Conservation (phyloP, 1,140 invertebrate species). For the Monochamus saltuarius region DNA sequence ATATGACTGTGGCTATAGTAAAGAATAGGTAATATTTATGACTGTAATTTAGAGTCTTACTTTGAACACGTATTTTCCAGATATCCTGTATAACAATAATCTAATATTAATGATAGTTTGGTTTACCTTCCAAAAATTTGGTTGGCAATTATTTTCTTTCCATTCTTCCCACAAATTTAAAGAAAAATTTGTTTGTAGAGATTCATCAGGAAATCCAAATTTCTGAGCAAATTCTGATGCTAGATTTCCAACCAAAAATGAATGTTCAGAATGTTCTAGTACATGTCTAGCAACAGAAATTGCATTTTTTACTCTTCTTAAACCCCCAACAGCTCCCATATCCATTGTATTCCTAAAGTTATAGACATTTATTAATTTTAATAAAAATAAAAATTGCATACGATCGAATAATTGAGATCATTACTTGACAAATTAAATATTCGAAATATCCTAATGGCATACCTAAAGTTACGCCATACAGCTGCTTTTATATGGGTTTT, state of each 20-base stretch:
- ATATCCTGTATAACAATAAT: no score
- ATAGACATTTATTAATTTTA: background rate
- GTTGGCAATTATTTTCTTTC: slow-evolving; percentile 85
- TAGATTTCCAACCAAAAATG: slow-evolving; percentile 83
- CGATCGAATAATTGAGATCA: background rate
- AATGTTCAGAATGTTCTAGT: slow-evolving; percentile 88
- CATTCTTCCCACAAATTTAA: slow-evolving; percentile 72
- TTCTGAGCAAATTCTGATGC: slow-evolving; percentile 88
- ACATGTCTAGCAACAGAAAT: slow-evolving; percentile 89
- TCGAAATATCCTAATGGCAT: no score
- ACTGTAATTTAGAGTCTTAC: no score
- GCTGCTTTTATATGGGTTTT: no score
- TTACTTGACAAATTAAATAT: no score
- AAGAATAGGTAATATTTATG: no score
- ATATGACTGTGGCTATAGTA: no score
- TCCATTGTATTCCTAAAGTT: slow-evolving; percentile 73
- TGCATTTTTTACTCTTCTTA: slow-evolving; percentile 84
- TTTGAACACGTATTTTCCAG: no score
- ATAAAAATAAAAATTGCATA: background rate
- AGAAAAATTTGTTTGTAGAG: slow-evolving; percentile 75
- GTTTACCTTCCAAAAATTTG: slow-evolving; percentile 90
- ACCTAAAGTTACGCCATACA: no score
- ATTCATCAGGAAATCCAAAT: slow-evolving; percentile 87
- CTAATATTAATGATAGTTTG: no score
- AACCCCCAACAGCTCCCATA: slow-evolving; percentile 85